Evolutionary conservation across 2,797 vertebrate species (phyloP).

Genomic region (Podarcis siculus): DNA sequence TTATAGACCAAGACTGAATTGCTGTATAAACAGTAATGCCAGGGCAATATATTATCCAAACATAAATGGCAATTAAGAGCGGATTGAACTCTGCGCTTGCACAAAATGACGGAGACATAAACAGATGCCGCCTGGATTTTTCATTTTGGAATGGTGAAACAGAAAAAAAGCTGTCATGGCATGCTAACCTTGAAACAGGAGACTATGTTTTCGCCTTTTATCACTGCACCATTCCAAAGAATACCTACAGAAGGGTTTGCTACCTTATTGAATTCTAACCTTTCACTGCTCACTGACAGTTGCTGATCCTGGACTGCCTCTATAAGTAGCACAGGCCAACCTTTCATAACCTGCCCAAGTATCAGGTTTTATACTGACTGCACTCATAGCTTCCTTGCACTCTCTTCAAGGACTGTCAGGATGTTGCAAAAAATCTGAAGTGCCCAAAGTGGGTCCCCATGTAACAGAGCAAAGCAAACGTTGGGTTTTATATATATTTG

Average conservation of each 20-base stretch:
- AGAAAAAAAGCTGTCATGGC: neutral
- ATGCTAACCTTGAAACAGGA: neutral
- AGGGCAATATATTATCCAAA: constrained; percentile 1
- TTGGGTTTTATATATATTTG: neutral
- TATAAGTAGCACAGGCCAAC: neutral
- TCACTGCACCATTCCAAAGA: neutral
- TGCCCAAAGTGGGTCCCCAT: neutral
- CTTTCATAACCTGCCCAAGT: neutral
- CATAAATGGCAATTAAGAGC: neutral
- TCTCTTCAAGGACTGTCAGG: neutral
- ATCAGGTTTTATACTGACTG: neutral
- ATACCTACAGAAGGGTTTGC: neutral
- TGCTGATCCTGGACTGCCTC: neutral
- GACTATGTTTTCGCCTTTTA: neutral
- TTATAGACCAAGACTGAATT: neutral
- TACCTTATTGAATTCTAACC: neutral
- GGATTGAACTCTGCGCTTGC: neutral
- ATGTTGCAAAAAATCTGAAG: too few relatives aligned
- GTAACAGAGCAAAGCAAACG: neutral
- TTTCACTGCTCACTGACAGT: neutral
- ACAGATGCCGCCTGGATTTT: neutral
- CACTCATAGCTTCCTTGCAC: neutral
- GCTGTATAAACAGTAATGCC: neutral
- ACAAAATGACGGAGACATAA: neutral
- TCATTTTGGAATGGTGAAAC: neutral